Evolutionary conservation across 1,140 invertebrate species (phyloP).

Genomic region (Aradophagus sp.): DNA sequence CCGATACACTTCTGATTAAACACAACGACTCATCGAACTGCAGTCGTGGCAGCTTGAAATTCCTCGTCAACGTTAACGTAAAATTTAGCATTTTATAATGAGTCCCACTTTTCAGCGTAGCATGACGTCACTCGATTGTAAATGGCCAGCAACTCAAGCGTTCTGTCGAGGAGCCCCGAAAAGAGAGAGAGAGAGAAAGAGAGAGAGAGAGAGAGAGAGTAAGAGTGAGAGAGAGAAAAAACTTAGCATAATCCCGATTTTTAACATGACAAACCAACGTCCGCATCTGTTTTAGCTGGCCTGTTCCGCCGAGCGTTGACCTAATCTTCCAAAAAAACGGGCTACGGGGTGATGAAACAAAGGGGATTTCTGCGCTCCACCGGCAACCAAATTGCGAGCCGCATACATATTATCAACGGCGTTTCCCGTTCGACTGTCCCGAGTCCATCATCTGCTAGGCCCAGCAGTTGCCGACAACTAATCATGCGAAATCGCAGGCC

Average conservation of each 20-base stretch:
- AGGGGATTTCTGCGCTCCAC: constrained; percentile 12
- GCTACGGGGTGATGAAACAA: constrained; percentile 42
- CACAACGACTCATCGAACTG: too few species aligned
- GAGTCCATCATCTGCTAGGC: constrained; percentile 18
- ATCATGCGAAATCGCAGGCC: too few species aligned
- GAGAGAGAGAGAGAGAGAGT: too few species aligned
- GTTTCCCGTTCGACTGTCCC: constrained; percentile 21
- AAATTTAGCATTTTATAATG: constrained; percentile 42
- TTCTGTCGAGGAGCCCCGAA: constrained; percentile 39
- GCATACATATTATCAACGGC: constrained; percentile 46
- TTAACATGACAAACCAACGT: constrained; percentile 62
- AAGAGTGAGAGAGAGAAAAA: too few species aligned
- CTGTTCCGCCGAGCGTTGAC: constrained; percentile 61
- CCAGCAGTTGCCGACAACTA: too few species aligned
- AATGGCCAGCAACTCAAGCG: constrained; percentile 62
- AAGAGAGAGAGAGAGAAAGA: too few species aligned
- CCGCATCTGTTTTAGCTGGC: constrained; percentile 57
- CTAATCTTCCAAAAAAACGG: constrained; percentile 62
- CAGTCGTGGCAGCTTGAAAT: neutral
- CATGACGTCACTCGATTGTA: constrained; percentile 53
- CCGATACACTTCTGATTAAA: too few species aligned
- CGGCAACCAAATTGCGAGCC: constrained; percentile 19
- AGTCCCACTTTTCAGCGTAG: constrained; percentile 42
- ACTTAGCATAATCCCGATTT: constrained; percentile 68
- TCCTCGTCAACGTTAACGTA: constrained; percentile 11